Evolutionary conservation across 2,888 invertebrate genomes (phyloP).

Genomic region (Oscheius sp.): DNA sequence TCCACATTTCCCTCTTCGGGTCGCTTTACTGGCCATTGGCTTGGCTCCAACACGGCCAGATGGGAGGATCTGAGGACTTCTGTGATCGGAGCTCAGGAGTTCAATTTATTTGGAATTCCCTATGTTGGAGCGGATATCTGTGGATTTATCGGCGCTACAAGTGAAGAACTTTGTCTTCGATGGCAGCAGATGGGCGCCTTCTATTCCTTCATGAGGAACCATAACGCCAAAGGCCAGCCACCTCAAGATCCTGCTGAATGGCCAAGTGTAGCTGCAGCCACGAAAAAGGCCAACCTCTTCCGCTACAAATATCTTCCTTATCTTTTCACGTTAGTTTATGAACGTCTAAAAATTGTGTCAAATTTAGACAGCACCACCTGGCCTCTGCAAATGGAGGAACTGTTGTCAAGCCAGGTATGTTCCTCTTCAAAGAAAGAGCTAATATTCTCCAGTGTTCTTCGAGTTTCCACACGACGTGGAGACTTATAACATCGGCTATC

Average conservation of each 20-base stretch:
- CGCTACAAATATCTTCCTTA: slow-evolving; percentile 66
- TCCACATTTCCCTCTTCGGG: slow-evolving; percentile 72
- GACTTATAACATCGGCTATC: slow-evolving; percentile 54
- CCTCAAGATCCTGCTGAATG: slow-evolving; percentile 68
- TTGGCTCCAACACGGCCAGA: slow-evolving; percentile 81
- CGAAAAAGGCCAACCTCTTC: slow-evolving; percentile 63
- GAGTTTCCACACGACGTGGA: slow-evolving; percentile 58
- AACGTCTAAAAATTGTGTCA: not conserved
- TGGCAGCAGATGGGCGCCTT: slow-evolving; percentile 74
- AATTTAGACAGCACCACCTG: slow-evolving; percentile 54
- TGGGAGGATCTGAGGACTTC: slow-evolving; percentile 80
- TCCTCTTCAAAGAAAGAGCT: no score
- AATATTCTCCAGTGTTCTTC: no score
- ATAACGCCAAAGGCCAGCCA: slow-evolving; percentile 56
- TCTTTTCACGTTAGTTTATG: slow-evolving; percentile 51
- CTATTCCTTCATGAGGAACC: slow-evolving; percentile 67
- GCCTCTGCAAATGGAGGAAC: slow-evolving; percentile 59
- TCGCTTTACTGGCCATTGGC: slow-evolving; percentile 79
- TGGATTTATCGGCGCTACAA: slow-evolving; percentile 72
- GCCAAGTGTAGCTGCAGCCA: slow-evolving; percentile 64
- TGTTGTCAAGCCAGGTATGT: slow-evolving; percentile 62
- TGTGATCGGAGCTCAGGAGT: slow-evolving; percentile 58
- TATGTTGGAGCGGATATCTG: slow-evolving; percentile 73
- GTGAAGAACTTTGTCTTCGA: slow-evolving; percentile 75
- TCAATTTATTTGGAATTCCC: slow-evolving; percentile 55